Evolutionary conservation across 2,888 invertebrate species (phyloP), one percentile per base, ranked within the genome.

Genomic region (Serrognathus titanus): DNA sequence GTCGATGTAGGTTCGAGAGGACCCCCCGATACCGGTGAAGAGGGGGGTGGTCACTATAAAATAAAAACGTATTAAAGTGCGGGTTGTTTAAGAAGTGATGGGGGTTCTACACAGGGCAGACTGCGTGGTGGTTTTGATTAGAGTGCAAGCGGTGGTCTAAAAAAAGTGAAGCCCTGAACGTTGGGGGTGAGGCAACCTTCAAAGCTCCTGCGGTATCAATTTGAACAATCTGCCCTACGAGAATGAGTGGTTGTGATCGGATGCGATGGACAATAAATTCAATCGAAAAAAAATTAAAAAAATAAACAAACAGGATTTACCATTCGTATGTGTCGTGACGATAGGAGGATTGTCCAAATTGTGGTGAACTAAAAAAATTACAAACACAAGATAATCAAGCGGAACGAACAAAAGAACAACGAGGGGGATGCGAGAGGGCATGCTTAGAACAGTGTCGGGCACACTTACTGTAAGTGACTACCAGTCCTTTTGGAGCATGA

Each of bases 1-100:
- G 79, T 99, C 99, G 55, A 99, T 95, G 78, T 99, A 99, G 31
- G 94, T 94, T 58, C 94, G 83, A 41, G 92, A 91, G 13, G 87
- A 86, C 55, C 75, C 75, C 56, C 76, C 79, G 38, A 81, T 81
- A 66, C 87, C 87, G 47, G 95, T 94, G 79, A 98, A 98, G 61
- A 98, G 81, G 36, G 98, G 97, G 52, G 97, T 96, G 31, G 97
- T 97, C 84, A 97, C 97, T 78, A 69, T n/a, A 66, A 51, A 54
- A 54, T 57, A 49, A 51, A 46, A 16, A 51, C 9, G 2, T 40
- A 16, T 24, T 20, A 24, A 31, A 7, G 24, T 7, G 24, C 6
- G 41, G 41, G 41, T 16, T 16, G 16, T 16, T 16, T 3, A 3
- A 16, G 16, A 16, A 16, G 1, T 10, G 41, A 10, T 8, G 9